A percentile compares a stretch with the other conserved stretches of the same genome.
These are phyloP conservation scores for Variabilichromis moorii DNA, from an alignment of 2,113 vertebrate species.

Conservation along the genomic window DNA sequence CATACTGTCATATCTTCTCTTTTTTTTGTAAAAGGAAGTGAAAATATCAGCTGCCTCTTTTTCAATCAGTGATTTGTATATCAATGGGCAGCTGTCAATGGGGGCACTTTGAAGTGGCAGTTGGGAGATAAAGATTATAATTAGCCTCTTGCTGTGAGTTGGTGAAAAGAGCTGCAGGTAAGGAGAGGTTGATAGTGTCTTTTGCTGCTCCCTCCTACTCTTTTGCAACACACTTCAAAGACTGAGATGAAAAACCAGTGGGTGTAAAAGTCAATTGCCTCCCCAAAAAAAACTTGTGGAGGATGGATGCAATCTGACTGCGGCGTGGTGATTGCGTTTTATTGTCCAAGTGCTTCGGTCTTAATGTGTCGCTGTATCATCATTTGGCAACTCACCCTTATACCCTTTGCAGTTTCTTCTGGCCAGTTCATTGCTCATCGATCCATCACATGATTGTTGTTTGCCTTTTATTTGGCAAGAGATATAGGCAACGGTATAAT, in stretches of 20 bases:
- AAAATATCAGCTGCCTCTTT: slow-evolving; percentile 24
- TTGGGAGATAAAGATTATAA: slow-evolving; percentile 44
- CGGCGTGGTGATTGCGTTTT: slow-evolving; percentile 32
- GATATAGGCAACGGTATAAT: not conserved
- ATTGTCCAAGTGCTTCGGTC: slow-evolving; percentile 24
- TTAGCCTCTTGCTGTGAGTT: slow-evolving; percentile 27
- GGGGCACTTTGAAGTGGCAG: slow-evolving; percentile 32
- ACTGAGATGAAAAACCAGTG: slow-evolving; percentile 36
- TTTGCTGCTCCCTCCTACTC: not conserved
- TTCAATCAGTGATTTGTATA: slow-evolving; percentile 53
- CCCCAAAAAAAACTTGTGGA: not conserved
- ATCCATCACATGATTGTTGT: slow-evolving; percentile 39
- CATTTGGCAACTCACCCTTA: slow-evolving; percentile 32
- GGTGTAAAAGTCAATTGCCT: slow-evolving; percentile 48
- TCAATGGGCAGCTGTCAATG: slow-evolving; percentile 46
- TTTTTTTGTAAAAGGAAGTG: slow-evolving; percentile 4
- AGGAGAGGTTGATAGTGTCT: not conserved
- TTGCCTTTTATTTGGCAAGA: slow-evolving; percentile 27
- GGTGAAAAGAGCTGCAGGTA: slow-evolving; percentile 37
- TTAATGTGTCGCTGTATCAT: slow-evolving; percentile 38
- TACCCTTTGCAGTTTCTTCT: slow-evolving; percentile 18
- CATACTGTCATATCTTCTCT: slow-evolving; percentile 25
- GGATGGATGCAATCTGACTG: slow-evolving; percentile 25
- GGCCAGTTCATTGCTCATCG: slow-evolving; percentile 52
- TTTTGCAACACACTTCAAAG: slow-evolving; percentile 6